Conservation (phyloP, 2,888 invertebrate species). For the Hemicrepidius hirtus region DNA sequence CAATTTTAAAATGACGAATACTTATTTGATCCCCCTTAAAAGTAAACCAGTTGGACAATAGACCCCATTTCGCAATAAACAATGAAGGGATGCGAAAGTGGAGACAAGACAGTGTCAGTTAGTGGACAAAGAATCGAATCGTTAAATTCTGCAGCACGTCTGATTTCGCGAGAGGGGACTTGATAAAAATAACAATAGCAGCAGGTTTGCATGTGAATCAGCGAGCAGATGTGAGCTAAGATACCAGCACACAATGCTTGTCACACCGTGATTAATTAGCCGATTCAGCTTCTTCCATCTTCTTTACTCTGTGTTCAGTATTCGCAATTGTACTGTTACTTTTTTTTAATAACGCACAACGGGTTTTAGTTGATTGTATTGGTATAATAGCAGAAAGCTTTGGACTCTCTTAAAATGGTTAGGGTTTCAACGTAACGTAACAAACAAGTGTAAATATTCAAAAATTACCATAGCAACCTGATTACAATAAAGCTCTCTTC, state of each 20-base stretch:
- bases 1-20: constrained; percentile 38
- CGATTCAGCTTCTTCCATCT: constrained; percentile 58
- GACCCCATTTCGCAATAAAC: constrained; percentile 58
- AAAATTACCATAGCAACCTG: no score
- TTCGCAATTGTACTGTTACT: constrained; percentile 44
- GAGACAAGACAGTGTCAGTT: constrained; percentile 58
- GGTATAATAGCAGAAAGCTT: not conserved
- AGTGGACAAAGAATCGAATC: constrained; percentile 59
- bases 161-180: constrained; percentile 62
- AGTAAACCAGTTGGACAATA: constrained; percentile 51
- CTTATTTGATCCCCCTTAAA: constrained; percentile 39
- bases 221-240: constrained; percentile 60
- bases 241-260: constrained; percentile 61
- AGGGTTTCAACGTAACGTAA: not conserved
- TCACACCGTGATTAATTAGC: constrained; percentile 63
- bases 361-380: constrained; percentile 10
- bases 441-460: not conserved
- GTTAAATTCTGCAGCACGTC: constrained; percentile 62
- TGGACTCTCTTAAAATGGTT: not conserved
- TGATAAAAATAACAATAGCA: constrained; percentile 63
- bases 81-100: constrained; percentile 56
- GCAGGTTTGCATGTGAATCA: constrained; percentile 64
- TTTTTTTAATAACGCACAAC: constrained; percentile 31
- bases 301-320: constrained; percentile 52
- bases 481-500: no score